Evolutionary conservation across 2,797 vertebrate genomes (phyloP).

Genomic region (Hydrocynus forskahlii): DNA sequence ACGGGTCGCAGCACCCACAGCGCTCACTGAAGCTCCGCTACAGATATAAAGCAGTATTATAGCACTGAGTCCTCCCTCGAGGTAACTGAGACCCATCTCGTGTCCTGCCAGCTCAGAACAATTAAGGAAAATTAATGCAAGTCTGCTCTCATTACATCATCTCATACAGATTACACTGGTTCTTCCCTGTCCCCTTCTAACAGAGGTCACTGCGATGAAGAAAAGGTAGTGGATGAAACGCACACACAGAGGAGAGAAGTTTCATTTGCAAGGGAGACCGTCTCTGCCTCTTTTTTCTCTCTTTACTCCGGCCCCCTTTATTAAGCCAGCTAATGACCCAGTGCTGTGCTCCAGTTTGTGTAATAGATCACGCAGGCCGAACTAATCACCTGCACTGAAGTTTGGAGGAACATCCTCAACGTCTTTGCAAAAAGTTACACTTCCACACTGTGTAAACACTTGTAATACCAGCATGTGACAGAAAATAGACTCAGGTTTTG

Average conservation of each 20-base stretch:
- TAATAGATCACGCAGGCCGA: not conserved
- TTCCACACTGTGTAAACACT: not conserved
- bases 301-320: not conserved
- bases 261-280: not conserved
- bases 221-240: not conserved
- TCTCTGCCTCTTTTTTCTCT: not conserved
- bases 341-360: not conserved
- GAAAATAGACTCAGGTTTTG: no score
- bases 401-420: not conserved
- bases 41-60: not conserved
- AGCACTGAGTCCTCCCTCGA: not conserved
- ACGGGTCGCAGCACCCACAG: not conserved
- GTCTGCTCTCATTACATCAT: constrained; percentile 6
- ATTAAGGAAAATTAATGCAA: constrained; percentile 17
- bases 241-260: not conserved
- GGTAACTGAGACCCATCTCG: not conserved
- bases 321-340: not conserved
- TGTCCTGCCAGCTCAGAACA: constrained; percentile 20
- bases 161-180: not conserved
- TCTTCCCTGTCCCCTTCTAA: not conserved
- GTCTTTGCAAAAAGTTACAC: constrained; percentile 3
- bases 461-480: no score
- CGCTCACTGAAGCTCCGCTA: not conserved
- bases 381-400: not conserved
- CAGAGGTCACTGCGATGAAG: not conserved